These are phyloP conservation scores for Calameuta pallipes DNA, from an alignment of 2,888 invertebrate genomes.

Conservation along the genomic window DNA sequence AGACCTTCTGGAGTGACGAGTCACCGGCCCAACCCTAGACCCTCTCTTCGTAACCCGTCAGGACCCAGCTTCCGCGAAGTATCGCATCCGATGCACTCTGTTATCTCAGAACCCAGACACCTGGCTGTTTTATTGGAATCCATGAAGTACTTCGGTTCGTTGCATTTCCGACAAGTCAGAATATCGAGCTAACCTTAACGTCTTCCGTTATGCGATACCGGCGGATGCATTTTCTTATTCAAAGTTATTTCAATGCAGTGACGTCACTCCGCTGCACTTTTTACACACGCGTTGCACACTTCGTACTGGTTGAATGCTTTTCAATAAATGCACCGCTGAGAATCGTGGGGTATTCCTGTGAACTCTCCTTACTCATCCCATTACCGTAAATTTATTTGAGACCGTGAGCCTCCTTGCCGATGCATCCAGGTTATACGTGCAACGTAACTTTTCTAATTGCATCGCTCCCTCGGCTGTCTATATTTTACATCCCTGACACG, in stretches of 20 bases:
- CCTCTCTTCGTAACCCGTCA: background rate
- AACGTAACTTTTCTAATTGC: background rate
- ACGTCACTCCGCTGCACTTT: background rate
- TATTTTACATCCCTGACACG: constrained; percentile 1
- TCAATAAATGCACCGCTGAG: background rate
- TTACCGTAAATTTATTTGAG: constrained; percentile 4
- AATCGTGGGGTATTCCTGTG: background rate
- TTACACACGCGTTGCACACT: background rate
- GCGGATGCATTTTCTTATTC: background rate
- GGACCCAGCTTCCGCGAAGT: background rate
- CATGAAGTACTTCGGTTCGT: background rate
- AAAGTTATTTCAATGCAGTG: background rate
- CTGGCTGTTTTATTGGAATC: background rate
- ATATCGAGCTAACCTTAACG: background rate
- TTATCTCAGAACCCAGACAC: no score
- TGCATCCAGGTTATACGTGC: background rate
- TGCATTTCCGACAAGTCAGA: background rate
- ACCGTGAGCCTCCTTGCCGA: background rate
- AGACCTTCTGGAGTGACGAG: background rate
- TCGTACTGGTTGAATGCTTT: background rate
- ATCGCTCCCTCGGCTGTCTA: background rate
- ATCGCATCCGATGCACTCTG: background rate
- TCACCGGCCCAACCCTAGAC: background rate
- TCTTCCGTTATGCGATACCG: background rate
- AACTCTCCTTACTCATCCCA: background rate